Percentiles rank a stretch among this genome's conserved stretches.
Conservation (phyloP, 1,140 invertebrate genomes). For the Brachionus paranguensis region DNA sequence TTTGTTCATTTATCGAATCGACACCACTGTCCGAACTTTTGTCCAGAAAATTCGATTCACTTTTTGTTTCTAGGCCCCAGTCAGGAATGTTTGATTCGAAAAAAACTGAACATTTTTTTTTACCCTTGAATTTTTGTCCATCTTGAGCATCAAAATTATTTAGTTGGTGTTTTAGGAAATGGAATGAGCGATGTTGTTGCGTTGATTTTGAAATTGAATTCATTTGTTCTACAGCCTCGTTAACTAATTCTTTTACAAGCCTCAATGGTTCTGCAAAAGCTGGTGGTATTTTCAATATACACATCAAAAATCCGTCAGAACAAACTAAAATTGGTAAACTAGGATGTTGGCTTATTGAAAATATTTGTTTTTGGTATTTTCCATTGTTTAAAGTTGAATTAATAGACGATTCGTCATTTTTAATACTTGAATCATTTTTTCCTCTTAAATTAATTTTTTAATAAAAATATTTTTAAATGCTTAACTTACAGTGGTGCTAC, state of each 20-base stretch:
- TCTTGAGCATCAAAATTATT: not conserved
- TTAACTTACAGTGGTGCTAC: too few species aligned
- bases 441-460: not conserved
- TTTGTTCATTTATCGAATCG: not conserved
- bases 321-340: constrained; percentile 50
- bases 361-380: constrained; percentile 46
- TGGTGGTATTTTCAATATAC: constrained; percentile 41
- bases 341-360: constrained; percentile 51
- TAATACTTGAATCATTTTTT: not conserved
- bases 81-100: not conserved
- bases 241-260: not conserved
- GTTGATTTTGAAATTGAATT: constrained; percentile 27
- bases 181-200: not conserved
- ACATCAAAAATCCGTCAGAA: constrained; percentile 54
- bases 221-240: not conserved
- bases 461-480: too few species aligned
- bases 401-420: not conserved
- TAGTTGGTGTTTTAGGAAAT: not conserved
- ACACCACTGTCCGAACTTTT: not conserved
- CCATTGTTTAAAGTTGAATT: constrained; percentile 38
- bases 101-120: not conserved
- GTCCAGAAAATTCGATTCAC: not conserved
- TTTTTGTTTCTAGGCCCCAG: not conserved
- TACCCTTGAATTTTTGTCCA: not conserved
- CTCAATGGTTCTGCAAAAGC: not conserved